Evolutionary conservation across 2,797 vertebrate species (phyloP), one percentile per base, ranked within the genome.

Genomic region (Leptatherina wallacei): DNA sequence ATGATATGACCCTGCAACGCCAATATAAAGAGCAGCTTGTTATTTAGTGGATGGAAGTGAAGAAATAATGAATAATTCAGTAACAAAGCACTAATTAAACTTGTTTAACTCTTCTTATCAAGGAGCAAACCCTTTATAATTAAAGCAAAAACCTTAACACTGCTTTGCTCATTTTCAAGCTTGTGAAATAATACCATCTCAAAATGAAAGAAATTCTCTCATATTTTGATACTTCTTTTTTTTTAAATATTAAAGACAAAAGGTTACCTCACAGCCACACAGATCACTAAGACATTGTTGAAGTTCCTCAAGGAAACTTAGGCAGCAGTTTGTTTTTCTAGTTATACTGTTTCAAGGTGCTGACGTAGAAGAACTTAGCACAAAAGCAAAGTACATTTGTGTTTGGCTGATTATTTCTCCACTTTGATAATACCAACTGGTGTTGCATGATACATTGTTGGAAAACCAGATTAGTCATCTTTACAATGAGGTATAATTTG

Each of bases 41-140:
- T 29, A 69, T 27, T 56, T 58, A 20, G 35, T 60, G 40, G 67
- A 71, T 61, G 29, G 54, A 71, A 71, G 47, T 67, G 68, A 44
- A 18, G 4, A 44, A 44, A 44, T 44, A 44, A 44, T 18, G 16
- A 18, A 44, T 44, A 44, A 44, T 44, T 30, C n/a, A 70, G 35
- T 40, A 54, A 16, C 12, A n/a, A 24, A 55, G 57, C 44, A 54
- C 61, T 57, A 67, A 71, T 74, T 61, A 65, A 40, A 55, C 27
- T 18, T 59, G 47, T 55, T 61, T 64, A 52, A 65, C 18, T 65
- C 57, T 49, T 38, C 49, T 32, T 27, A 30, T 68, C 33, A 55
- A 61, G 57, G 44, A 35, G 18, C 30, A 70, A 64, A 55, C 5
- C 36, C 7, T 42, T 3, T 27, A 38, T 59, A 36, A 22, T 29